phyloP scores from a whole-genome alignment of 2,888 invertebrate genomes.

The Drosophila neutralis region DNA sequence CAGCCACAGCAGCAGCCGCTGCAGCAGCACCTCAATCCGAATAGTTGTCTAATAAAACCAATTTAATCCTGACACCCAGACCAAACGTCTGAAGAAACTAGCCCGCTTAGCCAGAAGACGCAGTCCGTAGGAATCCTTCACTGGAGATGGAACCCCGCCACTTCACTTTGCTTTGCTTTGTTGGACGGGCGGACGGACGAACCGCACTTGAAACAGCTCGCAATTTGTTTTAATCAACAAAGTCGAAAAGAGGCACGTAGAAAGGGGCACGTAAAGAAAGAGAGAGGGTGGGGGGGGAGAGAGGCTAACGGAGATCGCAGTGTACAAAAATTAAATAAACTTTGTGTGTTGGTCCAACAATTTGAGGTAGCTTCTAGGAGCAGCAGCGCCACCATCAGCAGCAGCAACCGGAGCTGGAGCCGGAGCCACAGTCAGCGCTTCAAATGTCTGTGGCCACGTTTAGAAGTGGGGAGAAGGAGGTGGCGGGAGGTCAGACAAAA shows the following conservation, averaged over 20 bases:
- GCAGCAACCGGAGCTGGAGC: background rate
- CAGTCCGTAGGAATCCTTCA: conserved; percentile 11
- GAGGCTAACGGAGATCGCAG: conserved; percentile 8
- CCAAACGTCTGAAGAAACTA: conserved; percentile 25
- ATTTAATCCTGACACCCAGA: conserved; percentile 48
- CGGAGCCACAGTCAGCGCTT: conserved; percentile 35
- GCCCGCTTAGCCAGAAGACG: background rate
- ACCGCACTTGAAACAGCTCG: conserved; percentile 67
- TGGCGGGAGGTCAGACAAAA: conserved; percentile 54
- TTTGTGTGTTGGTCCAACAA: conserved; percentile 71
- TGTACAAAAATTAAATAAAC: conserved; percentile 76
- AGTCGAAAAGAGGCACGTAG: conserved; percentile 66
- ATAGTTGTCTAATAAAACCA: conserved; percentile 47
- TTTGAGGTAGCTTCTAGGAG: conserved; percentile 57
- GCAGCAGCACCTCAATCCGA: conserved; percentile 19
- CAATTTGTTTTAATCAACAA: conserved; percentile 80
- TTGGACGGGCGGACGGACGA: conserved; percentile 1
- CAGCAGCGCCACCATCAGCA: background rate
- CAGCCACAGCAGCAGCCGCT: background rate
- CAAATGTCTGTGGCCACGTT: conserved; percentile 61
- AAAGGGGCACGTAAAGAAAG: conserved; percentile 6
- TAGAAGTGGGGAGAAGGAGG: background rate
- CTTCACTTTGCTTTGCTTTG: conserved; percentile 27
- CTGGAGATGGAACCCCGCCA: background rate
- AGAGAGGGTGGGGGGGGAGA: background rate